Evolutionary conservation across 2,113 vertebrate species (phyloP).

Genomic region (human (Homo sapiens)): DNA sequence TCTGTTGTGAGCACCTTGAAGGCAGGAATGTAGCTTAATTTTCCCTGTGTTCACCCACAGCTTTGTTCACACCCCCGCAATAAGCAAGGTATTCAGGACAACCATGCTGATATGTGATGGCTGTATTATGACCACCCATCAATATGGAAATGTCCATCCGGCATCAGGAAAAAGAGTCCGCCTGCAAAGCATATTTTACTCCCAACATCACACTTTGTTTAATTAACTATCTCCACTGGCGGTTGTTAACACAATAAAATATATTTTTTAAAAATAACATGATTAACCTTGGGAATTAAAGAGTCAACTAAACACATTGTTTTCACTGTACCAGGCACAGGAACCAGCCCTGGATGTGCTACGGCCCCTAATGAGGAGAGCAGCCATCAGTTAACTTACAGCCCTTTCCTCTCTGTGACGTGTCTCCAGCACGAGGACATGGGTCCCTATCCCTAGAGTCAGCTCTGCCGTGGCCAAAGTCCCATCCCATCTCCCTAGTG

Average conservation of each 20-base stretch:
- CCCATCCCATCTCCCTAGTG: constrained; percentile 46
- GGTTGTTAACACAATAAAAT: constrained; percentile 57
- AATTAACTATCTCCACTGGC: constrained; percentile 58
- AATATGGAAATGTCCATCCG: neutral
- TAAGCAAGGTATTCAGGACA: neutral
- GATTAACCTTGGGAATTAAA: constrained; percentile 66
- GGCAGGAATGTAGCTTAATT: neutral
- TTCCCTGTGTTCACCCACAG: neutral
- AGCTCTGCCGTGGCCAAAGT: neutral
- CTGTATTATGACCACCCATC: neutral
- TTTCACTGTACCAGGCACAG: constrained; percentile 16
- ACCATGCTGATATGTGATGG: neutral
- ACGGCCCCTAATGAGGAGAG: neutral
- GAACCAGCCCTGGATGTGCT: constrained; percentile 22
- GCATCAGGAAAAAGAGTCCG: neutral
- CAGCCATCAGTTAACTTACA: neutral
- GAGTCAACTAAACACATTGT: constrained; percentile 54
- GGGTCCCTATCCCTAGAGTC: neutral
- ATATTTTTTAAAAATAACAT: constrained; percentile 60
- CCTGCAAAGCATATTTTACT: neutral
- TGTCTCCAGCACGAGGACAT: neutral
- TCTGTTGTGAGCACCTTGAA: neutral
- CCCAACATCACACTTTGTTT: constrained; percentile 43
- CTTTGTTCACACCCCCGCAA: neutral
- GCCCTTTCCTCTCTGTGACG: neutral